Conservation (phyloP, 2,113 vertebrate species). For the Philantomba maxwellii region DNA sequence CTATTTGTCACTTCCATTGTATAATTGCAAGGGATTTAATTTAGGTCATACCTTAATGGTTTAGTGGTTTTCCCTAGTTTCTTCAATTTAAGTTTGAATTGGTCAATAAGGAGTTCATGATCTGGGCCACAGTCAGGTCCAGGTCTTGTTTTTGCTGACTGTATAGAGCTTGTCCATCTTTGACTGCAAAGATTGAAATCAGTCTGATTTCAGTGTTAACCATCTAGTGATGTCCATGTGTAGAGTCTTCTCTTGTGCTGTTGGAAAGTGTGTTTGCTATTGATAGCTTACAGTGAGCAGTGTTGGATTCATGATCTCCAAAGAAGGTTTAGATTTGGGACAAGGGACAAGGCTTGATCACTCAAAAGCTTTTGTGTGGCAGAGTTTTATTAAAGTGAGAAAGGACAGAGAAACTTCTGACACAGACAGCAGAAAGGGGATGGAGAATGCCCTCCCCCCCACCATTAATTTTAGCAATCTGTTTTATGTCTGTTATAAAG, state of each 20-base stretch:
- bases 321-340: neutral
- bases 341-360: neutral
- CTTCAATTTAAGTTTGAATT: neutral
- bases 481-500: neutral
- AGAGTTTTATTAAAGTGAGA: neutral
- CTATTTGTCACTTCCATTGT: neutral
- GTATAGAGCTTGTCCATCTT: neutral
- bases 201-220: neutral
- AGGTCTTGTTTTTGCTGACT: neutral
- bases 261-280: neutral
- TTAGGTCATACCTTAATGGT: neutral
- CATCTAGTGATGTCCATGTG: neutral
- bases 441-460: neutral
- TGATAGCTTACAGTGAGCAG: neutral
- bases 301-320: neutral
- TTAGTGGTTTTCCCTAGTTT: neutral
- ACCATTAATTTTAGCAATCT: neutral
- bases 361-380: neutral
- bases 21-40: neutral
- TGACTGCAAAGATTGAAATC: neutral
- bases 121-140: neutral
- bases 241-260: neutral
- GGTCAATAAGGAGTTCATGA: neutral
- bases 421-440: neutral
- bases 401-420: neutral